These are phyloP conservation scores for Hippocampus kuda DNA, from an alignment of 2,797 vertebrate species.

Conservation along the genomic window DNA sequence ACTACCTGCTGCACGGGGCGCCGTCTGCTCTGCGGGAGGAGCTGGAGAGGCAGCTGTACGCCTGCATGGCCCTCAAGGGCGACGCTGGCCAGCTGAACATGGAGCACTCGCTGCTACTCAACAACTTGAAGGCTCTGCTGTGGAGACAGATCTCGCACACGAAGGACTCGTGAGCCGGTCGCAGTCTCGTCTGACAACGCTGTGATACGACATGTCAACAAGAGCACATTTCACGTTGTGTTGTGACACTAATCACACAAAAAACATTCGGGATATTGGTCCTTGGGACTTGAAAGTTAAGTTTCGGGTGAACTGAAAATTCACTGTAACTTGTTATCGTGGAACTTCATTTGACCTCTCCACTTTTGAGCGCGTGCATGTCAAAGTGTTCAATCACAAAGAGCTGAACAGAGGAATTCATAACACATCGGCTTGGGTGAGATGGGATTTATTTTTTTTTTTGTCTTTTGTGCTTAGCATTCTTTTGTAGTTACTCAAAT, in stretches of 20 bases:
- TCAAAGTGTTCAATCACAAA: not conserved
- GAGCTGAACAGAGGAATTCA: not conserved
- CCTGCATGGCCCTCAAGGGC: constrained; percentile 88
- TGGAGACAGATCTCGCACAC: constrained; percentile 99
- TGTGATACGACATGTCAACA: constrained; percentile 26
- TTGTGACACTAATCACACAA: not conserved
- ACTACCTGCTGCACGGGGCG: constrained; percentile 87
- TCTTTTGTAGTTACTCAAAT: no score
- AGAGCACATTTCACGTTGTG: not conserved
- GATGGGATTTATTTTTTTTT: no score
- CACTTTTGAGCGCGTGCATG: no score
- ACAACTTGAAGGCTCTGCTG: constrained; percentile 93
- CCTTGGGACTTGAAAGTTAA: no score
- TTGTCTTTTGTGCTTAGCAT: no score
- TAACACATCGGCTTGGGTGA: no score
- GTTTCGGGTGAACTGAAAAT: no score
- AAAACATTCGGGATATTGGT: not conserved
- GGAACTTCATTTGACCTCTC: no score
- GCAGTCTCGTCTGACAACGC: constrained; percentile 17
- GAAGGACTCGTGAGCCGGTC: constrained; percentile 78
- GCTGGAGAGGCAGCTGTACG: constrained; percentile 90
- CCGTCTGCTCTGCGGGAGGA: constrained; percentile 83
- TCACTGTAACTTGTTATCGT: no score
- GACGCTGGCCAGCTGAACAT: constrained; percentile 93
- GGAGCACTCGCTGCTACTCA: constrained; percentile 96